These are phyloP conservation scores for Syngnathus floridae DNA, from an alignment of 2,113 vertebrate genomes.

Conservation along the genomic window DNA sequence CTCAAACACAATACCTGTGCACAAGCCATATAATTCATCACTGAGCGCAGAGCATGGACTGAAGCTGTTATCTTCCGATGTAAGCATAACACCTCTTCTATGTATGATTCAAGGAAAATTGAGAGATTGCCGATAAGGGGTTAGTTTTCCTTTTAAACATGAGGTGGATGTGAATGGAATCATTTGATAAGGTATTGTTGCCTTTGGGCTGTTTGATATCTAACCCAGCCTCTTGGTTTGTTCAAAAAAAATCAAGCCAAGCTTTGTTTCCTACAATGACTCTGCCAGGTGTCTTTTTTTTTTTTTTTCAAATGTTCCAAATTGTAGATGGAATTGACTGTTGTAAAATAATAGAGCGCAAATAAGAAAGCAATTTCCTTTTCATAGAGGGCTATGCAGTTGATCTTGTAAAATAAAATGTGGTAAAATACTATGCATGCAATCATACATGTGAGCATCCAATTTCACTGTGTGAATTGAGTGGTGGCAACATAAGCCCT, in stretches of 20 bases:
- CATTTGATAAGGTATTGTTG: constrained; percentile 37
- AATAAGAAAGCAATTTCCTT: not conserved
- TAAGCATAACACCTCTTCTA: constrained; percentile 24
- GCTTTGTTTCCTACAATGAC: constrained; percentile 24
- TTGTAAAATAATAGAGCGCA: not conserved
- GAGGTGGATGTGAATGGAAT: constrained; percentile 20
- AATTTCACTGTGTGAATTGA: no score
- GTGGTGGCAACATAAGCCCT: not conserved
- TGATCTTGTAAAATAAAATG: no score
- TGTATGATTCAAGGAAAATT: constrained; percentile 26
- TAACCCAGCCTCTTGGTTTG: constrained; percentile 25
- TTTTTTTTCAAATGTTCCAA: constrained; percentile 23
- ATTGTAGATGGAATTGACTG: constrained; percentile 5
- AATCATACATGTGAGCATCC: not conserved
- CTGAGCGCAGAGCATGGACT: constrained; percentile 45
- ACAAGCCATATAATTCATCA: constrained; percentile 41
- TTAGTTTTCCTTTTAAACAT: constrained; percentile 23
- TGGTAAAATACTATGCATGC: not conserved
- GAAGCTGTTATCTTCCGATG: constrained; percentile 48
- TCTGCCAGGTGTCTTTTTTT: constrained; percentile 26
- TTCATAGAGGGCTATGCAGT: not conserved
- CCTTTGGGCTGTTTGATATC: constrained; percentile 32
- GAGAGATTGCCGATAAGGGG: constrained; percentile 29
- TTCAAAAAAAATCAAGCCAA: constrained; percentile 17
- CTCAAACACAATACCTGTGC: constrained; percentile 14